Evolutionary conservation across 2,113 vertebrate species (phyloP).

Genomic region (Eubucco bourcierii): DNA sequence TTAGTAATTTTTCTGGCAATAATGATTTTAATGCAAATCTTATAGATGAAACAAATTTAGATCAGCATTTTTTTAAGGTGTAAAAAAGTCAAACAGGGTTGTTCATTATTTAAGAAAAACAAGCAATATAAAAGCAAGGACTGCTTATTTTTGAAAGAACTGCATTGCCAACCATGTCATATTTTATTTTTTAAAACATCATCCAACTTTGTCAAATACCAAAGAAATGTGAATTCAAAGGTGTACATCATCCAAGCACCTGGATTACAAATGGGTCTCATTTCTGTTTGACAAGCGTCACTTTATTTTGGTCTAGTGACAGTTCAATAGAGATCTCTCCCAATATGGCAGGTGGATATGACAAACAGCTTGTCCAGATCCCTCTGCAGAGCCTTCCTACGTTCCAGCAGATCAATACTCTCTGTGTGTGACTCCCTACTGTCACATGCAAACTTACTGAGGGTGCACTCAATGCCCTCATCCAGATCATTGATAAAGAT

Average conservation of each 20-base stretch:
- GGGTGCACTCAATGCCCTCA: too few relatives aligned
- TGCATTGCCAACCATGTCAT: neutral
- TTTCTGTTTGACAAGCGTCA: neutral
- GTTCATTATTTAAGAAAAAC: neutral
- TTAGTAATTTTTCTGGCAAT: neutral
- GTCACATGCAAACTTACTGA: too few relatives aligned
- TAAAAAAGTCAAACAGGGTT: neutral
- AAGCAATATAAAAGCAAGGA: neutral
- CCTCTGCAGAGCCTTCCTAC: too few relatives aligned
- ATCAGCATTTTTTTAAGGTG: neutral
- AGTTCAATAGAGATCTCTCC: neutral
- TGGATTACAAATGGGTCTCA: neutral
- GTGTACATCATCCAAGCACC: neutral
- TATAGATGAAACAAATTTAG: neutral
- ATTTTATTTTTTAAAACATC: neutral
- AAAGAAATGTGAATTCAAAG: neutral
- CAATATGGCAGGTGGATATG: neutral
- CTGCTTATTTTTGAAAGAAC: neutral
- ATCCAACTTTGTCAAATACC: neutral
- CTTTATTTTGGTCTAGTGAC: neutral
- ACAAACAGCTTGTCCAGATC: neutral
- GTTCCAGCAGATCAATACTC: too few relatives aligned
- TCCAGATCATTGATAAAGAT: too few relatives aligned
- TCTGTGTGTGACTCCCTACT: too few relatives aligned
- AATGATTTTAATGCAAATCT: neutral